Percentiles rank a stretch among this genome's conserved stretches.
phyloP scores from a whole-genome alignment of 2,113 vertebrate genomes.

The Cinclus cinclus region DNA sequence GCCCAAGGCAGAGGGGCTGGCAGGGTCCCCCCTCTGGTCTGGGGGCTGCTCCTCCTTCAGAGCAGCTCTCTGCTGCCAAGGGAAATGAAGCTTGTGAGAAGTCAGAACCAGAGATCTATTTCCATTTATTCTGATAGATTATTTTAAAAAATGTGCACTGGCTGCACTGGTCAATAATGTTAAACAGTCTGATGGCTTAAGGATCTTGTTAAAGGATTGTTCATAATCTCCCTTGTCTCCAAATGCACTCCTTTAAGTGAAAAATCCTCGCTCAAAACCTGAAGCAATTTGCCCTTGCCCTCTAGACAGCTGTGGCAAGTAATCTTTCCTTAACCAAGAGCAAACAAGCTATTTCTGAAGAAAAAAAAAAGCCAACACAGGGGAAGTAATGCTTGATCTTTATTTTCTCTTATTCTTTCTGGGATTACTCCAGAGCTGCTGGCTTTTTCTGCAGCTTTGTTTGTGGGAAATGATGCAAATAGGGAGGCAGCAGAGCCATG shows the following conservation, averaged over 20 bases:
- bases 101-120: neutral
- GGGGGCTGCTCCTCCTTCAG: neutral
- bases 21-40: neutral
- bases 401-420: neutral
- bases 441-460: neutral
- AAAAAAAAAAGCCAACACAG: no score
- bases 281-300: neutral
- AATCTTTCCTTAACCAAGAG: neutral
- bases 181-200: neutral
- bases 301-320: neutral
- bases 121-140: neutral
- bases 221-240: conserved; percentile 45
- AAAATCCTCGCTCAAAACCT: neutral
- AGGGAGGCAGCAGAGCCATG: neutral
- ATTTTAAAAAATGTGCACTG: neutral
- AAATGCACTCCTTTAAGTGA: neutral
- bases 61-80: neutral
- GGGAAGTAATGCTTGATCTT: neutral
- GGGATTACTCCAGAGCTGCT: neutral
- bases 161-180: conserved; percentile 30
- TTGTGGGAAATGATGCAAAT: neutral
- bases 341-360: neutral
- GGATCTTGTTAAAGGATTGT: conserved; percentile 38
- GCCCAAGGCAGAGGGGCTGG: neutral
- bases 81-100: neutral